Evolutionary conservation across 2,888 invertebrate genomes (phyloP), one percentile per base, ranked within the genome.

Genomic region (Lapara coniferarum): DNA sequence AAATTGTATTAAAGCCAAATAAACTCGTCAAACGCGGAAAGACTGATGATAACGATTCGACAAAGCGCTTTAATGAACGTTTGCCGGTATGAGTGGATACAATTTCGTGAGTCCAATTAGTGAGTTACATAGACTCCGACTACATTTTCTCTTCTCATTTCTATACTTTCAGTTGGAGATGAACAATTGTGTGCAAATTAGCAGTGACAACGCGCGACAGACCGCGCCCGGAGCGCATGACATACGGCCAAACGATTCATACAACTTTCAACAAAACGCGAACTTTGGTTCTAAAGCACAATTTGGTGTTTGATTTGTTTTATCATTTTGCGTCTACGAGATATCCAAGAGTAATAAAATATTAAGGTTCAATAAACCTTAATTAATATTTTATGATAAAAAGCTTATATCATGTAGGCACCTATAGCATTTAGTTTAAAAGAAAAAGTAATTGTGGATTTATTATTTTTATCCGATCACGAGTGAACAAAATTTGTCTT

Each of bases 101-200:
- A 86, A 86, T 86, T 87, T 84, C 71, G 81, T 80, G 81, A 81
- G 82, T 80, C 84, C 89, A 89, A 90, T 91, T 91, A 89, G 86
- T 79, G 85, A 86, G 85, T 85, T 86, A 86, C 84, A 87, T 88
- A 84, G 85, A 88, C 81, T 83, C 79, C 75, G 82, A 81, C 82
- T 88, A 86, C 83, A 86, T 66, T 87, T 88, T 87, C 85, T 84
- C 85, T 83, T 88, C 87, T 88, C 88, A 88, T 91, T 89, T 88
- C 86, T 88, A 84, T 90, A 88, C 88, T 90, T 89, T 88, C 84
- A 83, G 84, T 84, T 77, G 77, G 81, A 82, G 85, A 89, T 91
- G 90, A 91, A 91, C 91, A 90, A 92, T 92, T 91, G 90, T 88
- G 88, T 87, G 91, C 89, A 91, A 92, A 92, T 92, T 91, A 91